Base-by-base conservation (phyloP, 2,797 vertebrate species). In the Crocodylus rhombifer region DNA sequence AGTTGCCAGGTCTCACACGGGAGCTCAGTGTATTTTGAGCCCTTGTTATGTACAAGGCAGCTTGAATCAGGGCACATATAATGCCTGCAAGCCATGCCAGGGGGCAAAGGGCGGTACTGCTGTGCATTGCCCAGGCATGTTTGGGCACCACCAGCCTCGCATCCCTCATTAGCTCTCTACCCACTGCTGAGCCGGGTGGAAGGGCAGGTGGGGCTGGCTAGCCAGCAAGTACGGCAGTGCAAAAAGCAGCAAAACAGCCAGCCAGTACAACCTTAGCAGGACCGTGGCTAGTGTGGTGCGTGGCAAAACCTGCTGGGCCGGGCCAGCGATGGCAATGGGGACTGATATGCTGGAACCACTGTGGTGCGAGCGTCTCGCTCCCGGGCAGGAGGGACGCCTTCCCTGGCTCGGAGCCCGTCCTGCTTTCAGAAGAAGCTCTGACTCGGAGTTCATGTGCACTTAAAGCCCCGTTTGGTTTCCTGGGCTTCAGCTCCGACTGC, bases 221-320 rank as follows among this genome's bases (percentile, higher is more conserved):
- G 51, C 36, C 26, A 25, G 76, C 1, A 51, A 85, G 6, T 51
- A 60, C 75, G 63, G 21, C 83, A 65, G 58, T 60, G 33, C 42
- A 16, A 4, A 81, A 64, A 78, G 84, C 83, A 42, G 77, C 77
- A 82, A 58, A 74, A 18, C 26, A 3, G 86, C 88, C 76, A 42
- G 36, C 67, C 33, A 42, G 5, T 12, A 23, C 33, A 73, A 21
- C 21, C 36, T 73, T 73, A 51, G 21, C 21, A 3, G 33, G 21
- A 51, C 25, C 36, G 26, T 13, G 51, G 8, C 15, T 42, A 51
- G 26, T n/a, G 9, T 30, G 65, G 74, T 5, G 0, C 1, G 0
- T 69, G 42, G 42, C 42, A 51, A 51, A 51, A 51, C 82, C 79
- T n/a, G 16, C 58, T 25, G 1, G n/a, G 69, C 85, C 90, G 36